Percentiles rank a stretch among this genome's conserved stretches.
Evolutionary conservation across 1,140 invertebrate genomes (phyloP).

Genomic region (Drosophila punjabiensis): DNA sequence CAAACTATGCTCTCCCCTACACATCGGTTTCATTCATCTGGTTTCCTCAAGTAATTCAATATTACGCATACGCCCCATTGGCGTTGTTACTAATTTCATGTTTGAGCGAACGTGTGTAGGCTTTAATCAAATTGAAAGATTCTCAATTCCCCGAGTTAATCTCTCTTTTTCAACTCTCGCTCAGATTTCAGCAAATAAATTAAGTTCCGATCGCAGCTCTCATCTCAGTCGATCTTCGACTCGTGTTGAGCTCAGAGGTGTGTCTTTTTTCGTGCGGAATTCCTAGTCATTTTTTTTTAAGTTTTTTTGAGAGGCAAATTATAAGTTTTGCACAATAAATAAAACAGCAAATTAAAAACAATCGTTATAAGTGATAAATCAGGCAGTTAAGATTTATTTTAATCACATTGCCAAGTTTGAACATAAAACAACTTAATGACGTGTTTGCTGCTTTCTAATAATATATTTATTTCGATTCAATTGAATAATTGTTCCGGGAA

Average conservation of each 20-base stretch:
- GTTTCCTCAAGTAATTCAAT: not conserved
- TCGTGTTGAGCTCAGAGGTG: conserved; percentile 2
- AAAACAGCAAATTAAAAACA: not conserved
- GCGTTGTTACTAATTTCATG: not conserved
- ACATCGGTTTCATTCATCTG: not conserved
- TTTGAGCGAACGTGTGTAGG: not conserved
- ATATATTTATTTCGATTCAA: not conserved
- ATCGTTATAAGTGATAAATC: not conserved
- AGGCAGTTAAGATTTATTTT: not conserved
- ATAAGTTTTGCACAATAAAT: not conserved
- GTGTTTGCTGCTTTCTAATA: not conserved
- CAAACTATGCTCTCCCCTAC: too few relatives aligned
- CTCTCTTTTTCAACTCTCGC: not conserved
- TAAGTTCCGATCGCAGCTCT: not conserved
- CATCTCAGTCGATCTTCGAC: not conserved
- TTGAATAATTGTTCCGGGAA: conserved; percentile 4
- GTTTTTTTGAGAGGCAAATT: not conserved
- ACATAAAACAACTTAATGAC: not conserved
- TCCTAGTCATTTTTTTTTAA: too few relatives aligned
- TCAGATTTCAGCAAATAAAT: conserved; percentile 4
- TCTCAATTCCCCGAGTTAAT: not conserved
- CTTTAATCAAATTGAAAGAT: not conserved
- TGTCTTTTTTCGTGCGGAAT: not conserved
- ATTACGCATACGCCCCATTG: conserved; percentile 4
- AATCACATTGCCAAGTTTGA: not conserved